phyloP scores from a whole-genome alignment of 2,113 vertebrate species.

The Sinocyclocheilus maitianheensis region DNA sequence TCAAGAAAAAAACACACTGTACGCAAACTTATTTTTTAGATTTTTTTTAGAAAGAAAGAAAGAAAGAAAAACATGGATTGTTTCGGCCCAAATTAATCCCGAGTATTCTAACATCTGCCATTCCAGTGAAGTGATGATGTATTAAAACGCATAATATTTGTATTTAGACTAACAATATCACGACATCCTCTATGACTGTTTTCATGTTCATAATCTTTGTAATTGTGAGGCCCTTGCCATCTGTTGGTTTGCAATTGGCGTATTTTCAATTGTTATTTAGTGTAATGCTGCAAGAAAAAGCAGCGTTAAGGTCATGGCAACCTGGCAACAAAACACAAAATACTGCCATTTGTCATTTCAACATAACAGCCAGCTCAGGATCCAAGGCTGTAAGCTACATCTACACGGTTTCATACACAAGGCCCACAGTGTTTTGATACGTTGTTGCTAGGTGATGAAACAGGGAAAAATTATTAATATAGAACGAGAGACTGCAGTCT shows the following conservation, averaged over 20 bases:
- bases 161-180: constrained; percentile 19
- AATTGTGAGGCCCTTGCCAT: constrained; percentile 29
- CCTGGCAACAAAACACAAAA: constrained; percentile 46
- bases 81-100: neutral
- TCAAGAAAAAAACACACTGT: too few relatives aligned
- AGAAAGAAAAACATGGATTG: neutral
- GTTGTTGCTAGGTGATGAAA: constrained; percentile 42
- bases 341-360: constrained; percentile 44
- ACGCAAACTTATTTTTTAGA: too few relatives aligned
- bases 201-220: constrained; percentile 5
- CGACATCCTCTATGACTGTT: neutral
- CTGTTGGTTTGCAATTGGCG: constrained; percentile 18
- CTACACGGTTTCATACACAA: constrained; percentile 12
- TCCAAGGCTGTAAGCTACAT: constrained; percentile 43
- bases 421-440: constrained; percentile 23
- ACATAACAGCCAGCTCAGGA: constrained; percentile 36
- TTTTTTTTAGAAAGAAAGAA: neutral
- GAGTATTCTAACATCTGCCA: constrained; percentile 7
- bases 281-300: constrained; percentile 29
- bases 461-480: neutral
- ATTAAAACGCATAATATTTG: neutral
- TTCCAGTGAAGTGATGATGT: neutral
- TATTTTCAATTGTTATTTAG: constrained; percentile 36
- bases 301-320: constrained; percentile 41
- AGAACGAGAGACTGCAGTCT: constrained; percentile 13